Evolutionary conservation across 2,113 vertebrate species (phyloP).

Genomic region (Thalassarche chlororhynchos): DNA sequence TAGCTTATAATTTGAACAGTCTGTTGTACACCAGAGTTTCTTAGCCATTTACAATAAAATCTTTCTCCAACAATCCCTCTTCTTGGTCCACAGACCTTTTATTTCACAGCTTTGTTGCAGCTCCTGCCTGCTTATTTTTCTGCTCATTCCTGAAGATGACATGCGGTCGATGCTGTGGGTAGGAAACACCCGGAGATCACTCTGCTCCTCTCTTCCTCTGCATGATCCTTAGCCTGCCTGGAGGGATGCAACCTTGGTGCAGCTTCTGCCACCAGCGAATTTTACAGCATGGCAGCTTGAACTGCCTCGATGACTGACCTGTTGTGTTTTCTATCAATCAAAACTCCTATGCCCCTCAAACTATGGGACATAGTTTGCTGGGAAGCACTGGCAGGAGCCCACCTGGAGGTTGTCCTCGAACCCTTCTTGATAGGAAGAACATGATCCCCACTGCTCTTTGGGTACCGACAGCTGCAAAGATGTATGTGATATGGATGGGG

Average conservation of each 20-base stretch:
- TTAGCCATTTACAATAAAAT: neutral
- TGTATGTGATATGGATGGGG: no score
- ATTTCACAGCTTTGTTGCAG: neutral
- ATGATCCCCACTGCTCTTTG: fast-evolving
- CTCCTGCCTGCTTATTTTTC: neutral
- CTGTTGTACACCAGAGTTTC: neutral
- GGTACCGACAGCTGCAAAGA: neutral
- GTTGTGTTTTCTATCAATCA: neutral
- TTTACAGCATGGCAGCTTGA: neutral
- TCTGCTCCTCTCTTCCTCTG: neutral
- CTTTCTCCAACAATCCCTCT: neutral
- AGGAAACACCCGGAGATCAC: neutral
- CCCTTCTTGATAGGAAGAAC: neutral
- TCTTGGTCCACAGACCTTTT: neutral
- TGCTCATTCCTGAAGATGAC: neutral
- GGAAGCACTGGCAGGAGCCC: neutral
- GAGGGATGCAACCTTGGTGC: neutral
- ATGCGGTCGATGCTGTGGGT: fast-evolving
- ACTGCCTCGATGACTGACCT: neutral
- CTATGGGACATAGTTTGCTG: neutral
- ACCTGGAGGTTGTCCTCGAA: neutral
- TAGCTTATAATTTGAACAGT: neutral
- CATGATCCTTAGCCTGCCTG: neutral
- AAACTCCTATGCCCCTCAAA: neutral
- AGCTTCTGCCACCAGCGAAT: neutral